Percentiles rank a stretch among this genome's conserved stretches.
These are phyloP conservation scores for Palythoa heliodiscus DNA, from an alignment of 92 coral and sea anemone genomes.

Conservation along the genomic window DNA sequence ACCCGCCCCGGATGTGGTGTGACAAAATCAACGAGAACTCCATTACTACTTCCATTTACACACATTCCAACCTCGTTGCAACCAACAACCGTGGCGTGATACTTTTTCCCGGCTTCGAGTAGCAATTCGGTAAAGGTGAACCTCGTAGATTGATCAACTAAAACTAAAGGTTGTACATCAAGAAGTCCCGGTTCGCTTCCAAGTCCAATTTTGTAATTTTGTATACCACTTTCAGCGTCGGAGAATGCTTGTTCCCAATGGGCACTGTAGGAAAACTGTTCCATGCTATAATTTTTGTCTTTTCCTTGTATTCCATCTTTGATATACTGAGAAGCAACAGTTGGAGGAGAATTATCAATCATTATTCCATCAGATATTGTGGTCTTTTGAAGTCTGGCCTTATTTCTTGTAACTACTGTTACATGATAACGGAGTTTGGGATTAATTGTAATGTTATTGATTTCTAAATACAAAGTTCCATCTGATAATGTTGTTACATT, in stretches of 20 bases:
- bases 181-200: constrained; percentile 62
- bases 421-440: constrained; percentile 70
- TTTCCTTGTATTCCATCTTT: constrained; percentile 72
- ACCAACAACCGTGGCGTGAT: constrained; percentile 71
- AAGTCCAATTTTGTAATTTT: constrained; percentile 68
- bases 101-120: constrained; percentile 66
- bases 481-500: constrained; percentile 36
- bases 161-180: constrained; percentile 50
- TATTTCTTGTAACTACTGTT: constrained; percentile 63
- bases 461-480: constrained; percentile 1
- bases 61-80: constrained; percentile 86
- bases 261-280: constrained; percentile 56
- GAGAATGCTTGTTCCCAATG: constrained; percentile 90
- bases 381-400: constrained; percentile 51
- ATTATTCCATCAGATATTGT: constrained; percentile 80
- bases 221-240: constrained; percentile 83
- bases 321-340: constrained; percentile 65
- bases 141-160: constrained; percentile 59
- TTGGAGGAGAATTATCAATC: constrained; percentile 72
- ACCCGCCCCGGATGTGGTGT: constrained; percentile 81
- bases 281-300: constrained; percentile 68
- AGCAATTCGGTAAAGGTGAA: constrained; percentile 52
- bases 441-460: constrained; percentile 34
- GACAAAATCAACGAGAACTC: constrained; percentile 74
- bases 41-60: constrained; percentile 81